phyloP scores from a whole-genome alignment of 2,797 vertebrate species.

The Cirrhinus mrigala region DNA sequence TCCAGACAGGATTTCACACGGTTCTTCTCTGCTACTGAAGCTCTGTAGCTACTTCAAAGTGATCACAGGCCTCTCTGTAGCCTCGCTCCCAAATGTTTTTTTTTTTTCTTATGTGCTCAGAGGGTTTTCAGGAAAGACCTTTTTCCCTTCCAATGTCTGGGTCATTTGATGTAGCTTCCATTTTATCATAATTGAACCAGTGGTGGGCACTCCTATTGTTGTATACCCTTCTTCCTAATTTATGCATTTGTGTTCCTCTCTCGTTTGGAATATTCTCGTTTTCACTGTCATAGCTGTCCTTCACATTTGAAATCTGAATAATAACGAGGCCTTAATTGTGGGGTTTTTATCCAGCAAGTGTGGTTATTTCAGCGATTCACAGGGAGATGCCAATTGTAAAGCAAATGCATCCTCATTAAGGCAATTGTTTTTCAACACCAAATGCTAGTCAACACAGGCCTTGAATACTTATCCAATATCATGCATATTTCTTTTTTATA shows the following conservation, averaged over 20 bases:
- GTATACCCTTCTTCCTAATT: neutral
- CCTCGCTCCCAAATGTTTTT: constrained; percentile 4
- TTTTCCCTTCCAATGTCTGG: neutral
- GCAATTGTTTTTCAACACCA: neutral
- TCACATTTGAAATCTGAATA: constrained; percentile 6
- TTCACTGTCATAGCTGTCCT: neutral
- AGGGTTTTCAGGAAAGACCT: constrained; percentile 8
- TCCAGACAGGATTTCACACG: constrained; percentile 3
- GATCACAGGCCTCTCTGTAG: constrained; percentile 19
- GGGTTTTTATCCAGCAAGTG: neutral
- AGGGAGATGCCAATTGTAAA: constrained; percentile 3
- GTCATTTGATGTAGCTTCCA: constrained; percentile 16
- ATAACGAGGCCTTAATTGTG: neutral
- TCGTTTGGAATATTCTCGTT: neutral
- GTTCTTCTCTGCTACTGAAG: neutral
- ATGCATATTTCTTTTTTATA: neutral
- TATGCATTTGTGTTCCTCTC: constrained; percentile 12
- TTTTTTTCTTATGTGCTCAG: neutral
- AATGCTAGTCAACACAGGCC: neutral
- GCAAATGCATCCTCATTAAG: neutral
- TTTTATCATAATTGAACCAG: neutral
- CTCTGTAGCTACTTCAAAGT: constrained; percentile 15
- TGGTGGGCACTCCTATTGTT: neutral
- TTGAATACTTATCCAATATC: neutral
- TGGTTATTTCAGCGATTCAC: neutral